Percentiles rank a stretch among this genome's conserved stretches.
Evolutionary conservation across 2,797 vertebrate species (phyloP).

Genomic region (Sebastes goodei): DNA sequence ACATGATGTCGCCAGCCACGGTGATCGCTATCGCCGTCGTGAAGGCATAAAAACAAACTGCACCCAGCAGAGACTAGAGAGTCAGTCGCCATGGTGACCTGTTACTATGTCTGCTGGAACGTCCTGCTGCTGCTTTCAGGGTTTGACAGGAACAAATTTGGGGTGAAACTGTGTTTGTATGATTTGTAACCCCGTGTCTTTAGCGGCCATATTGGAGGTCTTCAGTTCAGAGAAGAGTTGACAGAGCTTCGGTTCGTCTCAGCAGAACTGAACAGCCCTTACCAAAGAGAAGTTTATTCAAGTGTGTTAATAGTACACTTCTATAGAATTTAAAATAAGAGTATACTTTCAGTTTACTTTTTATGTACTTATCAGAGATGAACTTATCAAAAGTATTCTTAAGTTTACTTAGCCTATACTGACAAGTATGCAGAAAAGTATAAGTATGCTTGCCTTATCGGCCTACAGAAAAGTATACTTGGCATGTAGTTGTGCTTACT

Average conservation of each 20-base stretch:
- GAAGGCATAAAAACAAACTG: neutral
- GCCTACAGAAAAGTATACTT: too few species aligned
- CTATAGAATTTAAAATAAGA: too few species aligned
- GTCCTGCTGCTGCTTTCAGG: slow-evolving; percentile 3
- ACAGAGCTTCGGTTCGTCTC: neutral
- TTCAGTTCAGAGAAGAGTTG: neutral
- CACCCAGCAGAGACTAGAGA: neutral
- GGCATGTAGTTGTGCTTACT: too few species aligned
- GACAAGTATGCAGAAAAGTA: too few species aligned
- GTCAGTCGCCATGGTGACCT: neutral
- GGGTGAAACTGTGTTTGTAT: slow-evolving; percentile 11
- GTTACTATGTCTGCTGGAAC: neutral
- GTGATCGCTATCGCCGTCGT: neutral
- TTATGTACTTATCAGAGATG: too few species aligned
- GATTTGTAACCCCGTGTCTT: neutral
- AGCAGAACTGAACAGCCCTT: neutral
- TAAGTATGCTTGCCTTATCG: too few species aligned
- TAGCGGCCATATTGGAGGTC: neutral
- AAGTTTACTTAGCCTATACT: too few species aligned
- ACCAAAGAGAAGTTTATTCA: too few species aligned
- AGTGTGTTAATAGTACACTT: too few species aligned
- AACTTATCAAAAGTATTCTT: too few species aligned
- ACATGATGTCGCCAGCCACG: too few species aligned
- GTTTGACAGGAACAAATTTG: slow-evolving; percentile 2
- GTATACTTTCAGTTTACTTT: too few species aligned